Conservation (phyloP, 2,888 invertebrate species). For the Standfussiana lucernea region DNA sequence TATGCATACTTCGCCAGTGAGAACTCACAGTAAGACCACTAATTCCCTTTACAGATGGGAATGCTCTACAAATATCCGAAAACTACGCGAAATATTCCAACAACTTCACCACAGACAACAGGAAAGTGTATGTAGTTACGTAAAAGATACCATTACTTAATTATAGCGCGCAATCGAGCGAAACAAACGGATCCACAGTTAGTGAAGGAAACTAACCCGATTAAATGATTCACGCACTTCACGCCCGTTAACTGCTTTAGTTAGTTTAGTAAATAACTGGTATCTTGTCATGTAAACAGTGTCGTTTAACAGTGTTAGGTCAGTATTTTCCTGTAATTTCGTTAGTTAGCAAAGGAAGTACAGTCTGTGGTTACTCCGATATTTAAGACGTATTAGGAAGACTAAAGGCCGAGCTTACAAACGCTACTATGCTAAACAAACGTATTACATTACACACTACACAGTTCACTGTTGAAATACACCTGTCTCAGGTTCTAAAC, state of each 20-base stretch:
- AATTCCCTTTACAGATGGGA: not conserved
- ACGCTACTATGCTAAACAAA: not conserved
- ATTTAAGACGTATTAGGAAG: too few species aligned
- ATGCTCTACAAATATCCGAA: not conserved
- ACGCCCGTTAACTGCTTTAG: not conserved
- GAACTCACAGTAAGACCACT: not conserved
- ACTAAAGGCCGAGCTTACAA: too few species aligned
- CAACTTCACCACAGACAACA: not conserved
- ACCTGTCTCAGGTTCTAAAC: too few species aligned
- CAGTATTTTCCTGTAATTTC: slow-evolving; percentile 7
- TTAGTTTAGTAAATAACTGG: slow-evolving; percentile 16
- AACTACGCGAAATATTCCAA: not conserved
- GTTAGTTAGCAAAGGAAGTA: not conserved
- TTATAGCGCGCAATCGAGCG: slow-evolving; percentile 26
- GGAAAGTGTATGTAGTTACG: slow-evolving; percentile 25
- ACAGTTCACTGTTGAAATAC: not conserved
- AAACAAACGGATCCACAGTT: not conserved
- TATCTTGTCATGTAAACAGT: slow-evolving; percentile 31
- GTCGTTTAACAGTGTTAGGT: not conserved
- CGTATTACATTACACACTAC: not conserved
- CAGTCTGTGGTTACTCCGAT: too few species aligned
- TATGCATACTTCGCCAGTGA: not conserved
- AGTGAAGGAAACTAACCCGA: slow-evolving; percentile 26
- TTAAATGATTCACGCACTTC: slow-evolving; percentile 24
- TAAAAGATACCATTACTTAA: slow-evolving; percentile 37